Evolutionary conservation across 2,888 invertebrate genomes (phyloP), one percentile per base, ranked within the genome.

Genomic region (Polydrusus pterygomalis): DNA sequence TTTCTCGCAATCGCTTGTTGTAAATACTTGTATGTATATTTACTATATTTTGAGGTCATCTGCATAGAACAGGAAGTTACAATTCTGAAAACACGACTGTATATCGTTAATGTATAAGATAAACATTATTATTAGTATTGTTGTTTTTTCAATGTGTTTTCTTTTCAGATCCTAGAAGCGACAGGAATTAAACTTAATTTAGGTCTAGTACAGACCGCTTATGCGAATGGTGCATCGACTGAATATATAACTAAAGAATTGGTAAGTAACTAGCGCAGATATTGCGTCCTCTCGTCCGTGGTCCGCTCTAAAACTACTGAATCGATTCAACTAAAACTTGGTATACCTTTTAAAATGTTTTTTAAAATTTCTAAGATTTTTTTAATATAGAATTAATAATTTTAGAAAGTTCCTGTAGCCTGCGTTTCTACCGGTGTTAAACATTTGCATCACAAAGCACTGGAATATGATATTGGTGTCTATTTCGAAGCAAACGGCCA

Each of bases 401-500:
- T 89, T 17, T 87, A 97, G 96, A 92, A 95, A 90, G 91, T 99
- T 62, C 96, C 97, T 20, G 97, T 97, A 2, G 92, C 93, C 0
- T 98, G 97, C 87, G 97, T 95, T 10, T 92, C 96, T 70, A 99
- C 99, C 0, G 99, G 99, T 10, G 98, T 99, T 0, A 99, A 99
- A 87, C 93, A 99, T 88, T 89, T 99, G 20, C 99, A 99, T 86
- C 95, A 95, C 84, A 95, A 95, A 85, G 99, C 99, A 0, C 84
- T 92, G 45, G 91, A 95, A 70, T 98, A 93, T 88, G 98, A 99
- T 85, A 92, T 99, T 82, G 99, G 99, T 2, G 92, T 99, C 5
- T 99, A 99, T 88, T 99, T 99, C 88, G 99, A 99, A 87, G 99
- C 99, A 0, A 99, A 99, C 88, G 99, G 99, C 0, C 99, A 99